phyloP scores from a whole-genome alignment of 2,113 vertebrate species.

The Vidua chalybeata region DNA sequence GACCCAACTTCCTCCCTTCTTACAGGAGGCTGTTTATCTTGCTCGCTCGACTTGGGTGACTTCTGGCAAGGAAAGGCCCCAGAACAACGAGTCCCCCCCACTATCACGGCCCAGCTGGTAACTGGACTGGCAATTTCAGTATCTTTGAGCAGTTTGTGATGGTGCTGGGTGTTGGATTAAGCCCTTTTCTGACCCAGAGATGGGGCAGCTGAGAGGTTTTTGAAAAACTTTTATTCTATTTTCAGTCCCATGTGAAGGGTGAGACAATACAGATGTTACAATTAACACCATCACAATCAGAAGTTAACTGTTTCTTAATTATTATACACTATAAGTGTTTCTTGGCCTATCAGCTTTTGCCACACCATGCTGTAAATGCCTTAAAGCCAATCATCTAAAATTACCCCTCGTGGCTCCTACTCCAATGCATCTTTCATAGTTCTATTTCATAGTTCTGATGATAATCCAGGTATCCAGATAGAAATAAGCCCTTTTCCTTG shows the following conservation, averaged over 20 bases:
- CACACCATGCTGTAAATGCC: neutral
- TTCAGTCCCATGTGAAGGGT: neutral
- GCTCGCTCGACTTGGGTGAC: neutral
- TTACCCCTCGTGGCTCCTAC: neutral
- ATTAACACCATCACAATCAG: neutral
- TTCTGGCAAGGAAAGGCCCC: neutral
- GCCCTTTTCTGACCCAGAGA: neutral
- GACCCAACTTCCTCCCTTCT: neutral
- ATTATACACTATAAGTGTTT: neutral
- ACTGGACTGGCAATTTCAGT: neutral
- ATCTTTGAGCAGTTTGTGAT: neutral
- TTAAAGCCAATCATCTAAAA: neutral
- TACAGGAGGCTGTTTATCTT: neutral
- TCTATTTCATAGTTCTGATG: neutral
- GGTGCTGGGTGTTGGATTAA: neutral
- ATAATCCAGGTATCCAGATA: too few relatives aligned
- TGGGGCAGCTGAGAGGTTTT: too few relatives aligned
- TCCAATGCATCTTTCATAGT: neutral
- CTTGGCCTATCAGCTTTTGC: neutral
- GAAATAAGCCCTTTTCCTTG: neutral
- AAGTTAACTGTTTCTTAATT: neutral
- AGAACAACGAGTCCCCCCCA: neutral
- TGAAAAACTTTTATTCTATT: neutral
- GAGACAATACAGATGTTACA: neutral
- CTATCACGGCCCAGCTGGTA: neutral